Conservation (phyloP, 2,797 vertebrate genomes). For the Mormyrus hasselquistii region DNA sequence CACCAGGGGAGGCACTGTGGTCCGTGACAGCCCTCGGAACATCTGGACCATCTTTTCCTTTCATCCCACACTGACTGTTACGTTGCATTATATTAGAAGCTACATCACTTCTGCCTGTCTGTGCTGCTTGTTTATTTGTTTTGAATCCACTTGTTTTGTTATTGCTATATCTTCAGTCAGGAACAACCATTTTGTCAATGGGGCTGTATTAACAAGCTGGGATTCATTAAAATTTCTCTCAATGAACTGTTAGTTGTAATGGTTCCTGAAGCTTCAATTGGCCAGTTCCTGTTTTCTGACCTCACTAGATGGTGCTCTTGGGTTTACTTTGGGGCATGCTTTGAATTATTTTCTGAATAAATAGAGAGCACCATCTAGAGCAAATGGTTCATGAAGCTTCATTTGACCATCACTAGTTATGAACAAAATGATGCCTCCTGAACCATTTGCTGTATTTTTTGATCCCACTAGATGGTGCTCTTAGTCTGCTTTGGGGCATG, state of each 20-base stretch:
- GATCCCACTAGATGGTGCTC: too few species aligned
- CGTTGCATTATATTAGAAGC: neutral
- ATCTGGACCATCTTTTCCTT: neutral
- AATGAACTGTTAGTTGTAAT: neutral
- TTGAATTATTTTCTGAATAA: too few species aligned
- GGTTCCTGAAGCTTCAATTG: neutral
- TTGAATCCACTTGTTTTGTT: neutral
- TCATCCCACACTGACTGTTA: neutral
- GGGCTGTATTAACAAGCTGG: neutral
- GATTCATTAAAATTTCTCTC: neutral
- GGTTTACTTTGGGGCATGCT: too few species aligned
- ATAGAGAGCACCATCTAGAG: neutral
- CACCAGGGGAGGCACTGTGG: conserved; percentile 31
- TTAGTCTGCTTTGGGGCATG: too few species aligned
- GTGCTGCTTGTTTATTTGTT: neutral
- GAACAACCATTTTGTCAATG: neutral
- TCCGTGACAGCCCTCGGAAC: conserved; percentile 4
- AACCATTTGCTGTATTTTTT: too few species aligned
- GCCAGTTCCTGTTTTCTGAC: neutral
- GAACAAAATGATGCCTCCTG: too few species aligned
- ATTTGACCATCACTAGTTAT: too few species aligned
- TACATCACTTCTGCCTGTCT: neutral
- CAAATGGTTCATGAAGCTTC: too few species aligned
- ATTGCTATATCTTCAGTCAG: neutral
- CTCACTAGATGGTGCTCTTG: neutral